phyloP scores from a whole-genome alignment of 2,888 invertebrate genomes.

The Phorcus lineatus region DNA sequence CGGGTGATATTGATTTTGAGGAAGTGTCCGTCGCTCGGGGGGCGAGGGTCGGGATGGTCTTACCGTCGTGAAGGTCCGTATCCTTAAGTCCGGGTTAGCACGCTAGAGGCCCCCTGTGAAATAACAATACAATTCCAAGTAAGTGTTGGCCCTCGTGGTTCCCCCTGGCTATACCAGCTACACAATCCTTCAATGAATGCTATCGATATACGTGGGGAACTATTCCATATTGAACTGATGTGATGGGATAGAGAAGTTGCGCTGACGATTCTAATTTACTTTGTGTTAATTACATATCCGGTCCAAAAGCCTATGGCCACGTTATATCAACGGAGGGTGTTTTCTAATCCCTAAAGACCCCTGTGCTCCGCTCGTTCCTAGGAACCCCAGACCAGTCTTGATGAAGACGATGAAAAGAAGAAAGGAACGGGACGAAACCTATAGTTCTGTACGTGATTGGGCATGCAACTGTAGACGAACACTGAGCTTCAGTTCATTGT shows the following conservation, averaged over 20 bases:
- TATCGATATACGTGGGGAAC: not conserved
- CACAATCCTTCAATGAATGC: not conserved
- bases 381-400: too few species aligned
- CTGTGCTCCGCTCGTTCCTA: too few species aligned
- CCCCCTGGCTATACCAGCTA: not conserved
- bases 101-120: not conserved
- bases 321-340: not conserved
- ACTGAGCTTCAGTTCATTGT: too few species aligned
- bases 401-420: too few species aligned
- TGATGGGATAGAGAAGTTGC: not conserved
- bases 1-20: not conserved
- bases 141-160: not conserved
- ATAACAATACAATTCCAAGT: conserved; percentile 8
- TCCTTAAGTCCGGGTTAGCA: not conserved
- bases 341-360: not conserved
- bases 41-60: not conserved
- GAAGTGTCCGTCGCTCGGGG: not conserved
- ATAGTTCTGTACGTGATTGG: too few species aligned
- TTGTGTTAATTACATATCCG: conserved; percentile 1
- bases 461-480: too few species aligned
- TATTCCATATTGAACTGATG: not conserved
- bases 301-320: not conserved
- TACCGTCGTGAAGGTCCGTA: not conserved
- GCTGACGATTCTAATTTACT: conserved; percentile 10
- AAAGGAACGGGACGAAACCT: too few species aligned